A percentile compares a stretch with the other conserved stretches of the same genome.
Conservation (phyloP, 2,888 invertebrate species). For the Fragum whitleyi region DNA sequence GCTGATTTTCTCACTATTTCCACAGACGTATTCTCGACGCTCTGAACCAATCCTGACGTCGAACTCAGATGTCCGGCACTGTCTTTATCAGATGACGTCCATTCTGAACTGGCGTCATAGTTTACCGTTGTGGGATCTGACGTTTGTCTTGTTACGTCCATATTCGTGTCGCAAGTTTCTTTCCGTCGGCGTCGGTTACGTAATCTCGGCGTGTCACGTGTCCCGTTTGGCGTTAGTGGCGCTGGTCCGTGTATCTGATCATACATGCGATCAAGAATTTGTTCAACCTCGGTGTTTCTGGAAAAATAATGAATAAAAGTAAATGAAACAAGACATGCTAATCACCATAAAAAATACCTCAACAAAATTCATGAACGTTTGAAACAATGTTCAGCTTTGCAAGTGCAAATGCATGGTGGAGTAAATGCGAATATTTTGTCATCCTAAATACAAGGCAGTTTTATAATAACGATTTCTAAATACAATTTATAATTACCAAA, state of each 20-base stretch:
- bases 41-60: constrained; percentile 6
- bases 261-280: constrained; percentile 56
- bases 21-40: neutral
- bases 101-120: constrained; percentile 59
- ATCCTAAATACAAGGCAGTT: no score
- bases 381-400: no score
- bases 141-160: neutral
- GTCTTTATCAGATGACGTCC: constrained; percentile 42
- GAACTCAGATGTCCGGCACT: constrained; percentile 22
- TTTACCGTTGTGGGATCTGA: neutral
- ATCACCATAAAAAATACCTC: no score
- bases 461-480: no score
- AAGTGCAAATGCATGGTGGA: no score
- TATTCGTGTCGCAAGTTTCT: neutral
- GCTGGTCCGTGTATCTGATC: constrained; percentile 59
- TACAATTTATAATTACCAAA: no score
- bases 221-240: constrained; percentile 57
- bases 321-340: no score
- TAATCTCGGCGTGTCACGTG: constrained; percentile 55
- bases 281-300: constrained; percentile 42
- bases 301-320: neutral
- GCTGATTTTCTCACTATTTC: neutral
- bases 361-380: no score
- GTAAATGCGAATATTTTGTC: no score
- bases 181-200: constrained; percentile 54